phyloP scores from a whole-genome alignment of 1,140 invertebrate genomes.

The Aphaenogaster floridana region DNA sequence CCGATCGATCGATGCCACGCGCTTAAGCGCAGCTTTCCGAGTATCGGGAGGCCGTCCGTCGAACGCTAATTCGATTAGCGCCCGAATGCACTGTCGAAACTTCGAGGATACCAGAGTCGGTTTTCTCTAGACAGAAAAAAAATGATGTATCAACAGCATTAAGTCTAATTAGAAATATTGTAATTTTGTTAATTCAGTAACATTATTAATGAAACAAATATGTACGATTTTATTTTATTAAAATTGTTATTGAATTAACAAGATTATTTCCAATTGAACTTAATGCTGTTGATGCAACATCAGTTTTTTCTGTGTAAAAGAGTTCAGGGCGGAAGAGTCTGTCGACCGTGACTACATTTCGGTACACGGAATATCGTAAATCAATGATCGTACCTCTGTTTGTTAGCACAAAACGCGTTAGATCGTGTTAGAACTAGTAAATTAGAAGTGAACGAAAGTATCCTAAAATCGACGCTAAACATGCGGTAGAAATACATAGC shows the following conservation, averaged over 20 bases:
- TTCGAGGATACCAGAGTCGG: background rate
- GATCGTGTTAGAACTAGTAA: background rate
- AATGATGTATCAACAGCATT: too few relatives aligned
- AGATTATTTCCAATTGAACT: too few relatives aligned
- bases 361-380: conserved; percentile 1
- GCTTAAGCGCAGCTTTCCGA: background rate
- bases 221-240: too few relatives aligned
- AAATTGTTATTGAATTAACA: too few relatives aligned
- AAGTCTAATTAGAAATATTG: too few relatives aligned
- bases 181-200: too few relatives aligned
- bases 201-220: too few relatives aligned
- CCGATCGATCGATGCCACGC: conserved; percentile 14
- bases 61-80: conserved; percentile 45
- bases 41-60: background rate
- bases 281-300: too few relatives aligned
- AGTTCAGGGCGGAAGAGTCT: background rate
- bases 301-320: background rate
- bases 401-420: conserved; percentile 1
- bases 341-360: background rate
- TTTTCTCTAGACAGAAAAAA: background rate
- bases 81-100: background rate
- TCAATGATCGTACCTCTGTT: background rate
- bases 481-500: background rate
- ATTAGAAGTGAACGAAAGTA: background rate
- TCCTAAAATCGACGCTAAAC: background rate